phyloP scores from a whole-genome alignment of 2,888 invertebrate species.

The Sabatieria punctata region DNA sequence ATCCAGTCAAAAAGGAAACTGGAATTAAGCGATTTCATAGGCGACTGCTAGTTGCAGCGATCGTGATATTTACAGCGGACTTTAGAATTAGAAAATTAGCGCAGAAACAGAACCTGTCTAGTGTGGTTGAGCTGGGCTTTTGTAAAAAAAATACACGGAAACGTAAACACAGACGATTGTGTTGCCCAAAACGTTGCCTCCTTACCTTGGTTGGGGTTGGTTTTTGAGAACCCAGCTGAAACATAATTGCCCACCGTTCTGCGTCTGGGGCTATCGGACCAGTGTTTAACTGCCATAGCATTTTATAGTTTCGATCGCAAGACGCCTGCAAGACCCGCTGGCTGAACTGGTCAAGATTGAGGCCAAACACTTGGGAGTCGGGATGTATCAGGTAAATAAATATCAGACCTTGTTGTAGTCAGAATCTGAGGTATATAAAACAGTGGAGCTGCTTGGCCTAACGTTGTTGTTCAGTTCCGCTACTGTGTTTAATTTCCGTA shows the following conservation, averaged over 20 bases:
- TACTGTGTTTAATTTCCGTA: background rate
- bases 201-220: no score
- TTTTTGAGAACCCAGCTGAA: no score
- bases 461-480: background rate
- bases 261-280: no score
- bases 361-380: slow-evolving; percentile 75
- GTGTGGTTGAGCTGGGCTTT: no score
- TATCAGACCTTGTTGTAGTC: no score
- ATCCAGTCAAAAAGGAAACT: slow-evolving; percentile 45
- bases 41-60: background rate
- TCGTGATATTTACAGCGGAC: no score
- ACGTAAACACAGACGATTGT: background rate
- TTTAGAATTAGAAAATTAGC: no score
- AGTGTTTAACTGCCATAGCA: background rate
- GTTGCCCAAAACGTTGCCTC: no score
- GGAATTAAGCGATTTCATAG: background rate
- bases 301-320: slow-evolving; percentile 47
- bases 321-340: slow-evolving; percentile 72
- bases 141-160: slow-evolving; percentile 5
- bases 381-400: slow-evolving; percentile 51
- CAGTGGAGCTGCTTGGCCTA: no score
- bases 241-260: no score
- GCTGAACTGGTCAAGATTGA: slow-evolving; percentile 82
- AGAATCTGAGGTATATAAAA: no score
- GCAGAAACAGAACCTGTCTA: no score